A percentile compares a stretch with the other conserved stretches of the same genome.
phyloP scores from a whole-genome alignment of 2,888 invertebrate species.

The Geophilus truncorum region DNA sequence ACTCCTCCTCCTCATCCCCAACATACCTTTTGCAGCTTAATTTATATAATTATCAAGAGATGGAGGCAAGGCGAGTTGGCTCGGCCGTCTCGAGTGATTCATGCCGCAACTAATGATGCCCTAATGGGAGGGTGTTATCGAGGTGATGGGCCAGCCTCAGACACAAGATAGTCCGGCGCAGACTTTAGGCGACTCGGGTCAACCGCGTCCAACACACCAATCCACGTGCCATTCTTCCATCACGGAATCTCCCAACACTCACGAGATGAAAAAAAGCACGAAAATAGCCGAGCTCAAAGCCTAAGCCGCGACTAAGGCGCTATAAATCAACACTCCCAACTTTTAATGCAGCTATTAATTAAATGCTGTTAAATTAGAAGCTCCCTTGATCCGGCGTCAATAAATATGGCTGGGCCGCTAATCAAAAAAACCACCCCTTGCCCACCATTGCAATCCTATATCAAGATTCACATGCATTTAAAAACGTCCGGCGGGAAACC shows the following conservation, averaged over 20 bases:
- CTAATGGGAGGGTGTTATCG: conserved; percentile 27
- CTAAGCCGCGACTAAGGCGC: background rate
- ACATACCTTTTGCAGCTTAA: conserved; percentile 19
- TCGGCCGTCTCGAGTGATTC: conserved; percentile 20
- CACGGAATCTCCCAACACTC: background rate
- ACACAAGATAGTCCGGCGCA: background rate
- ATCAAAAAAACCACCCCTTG: background rate
- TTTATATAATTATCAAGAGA: conserved; percentile 27
- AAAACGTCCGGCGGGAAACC: background rate
- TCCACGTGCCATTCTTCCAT: background rate
- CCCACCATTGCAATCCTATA: background rate
- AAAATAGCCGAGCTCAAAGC: background rate
- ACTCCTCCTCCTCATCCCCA: background rate
- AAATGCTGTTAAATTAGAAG: conserved; percentile 13
- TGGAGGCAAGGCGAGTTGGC: conserved; percentile 14
- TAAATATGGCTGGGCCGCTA: background rate
- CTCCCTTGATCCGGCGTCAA: conserved; percentile 7
- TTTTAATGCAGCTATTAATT: conserved; percentile 27
- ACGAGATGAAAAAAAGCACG: background rate
- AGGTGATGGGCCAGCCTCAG: conserved; percentile 22
- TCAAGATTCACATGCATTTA: background rate
- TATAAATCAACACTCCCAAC: conserved; percentile 20
- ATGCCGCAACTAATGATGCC: conserved; percentile 20
- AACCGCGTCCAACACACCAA: background rate
- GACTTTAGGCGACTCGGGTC: background rate